Evolutionary conservation across 2,888 invertebrate genomes (phyloP).

Genomic region (Phaedon cochleariae): DNA sequence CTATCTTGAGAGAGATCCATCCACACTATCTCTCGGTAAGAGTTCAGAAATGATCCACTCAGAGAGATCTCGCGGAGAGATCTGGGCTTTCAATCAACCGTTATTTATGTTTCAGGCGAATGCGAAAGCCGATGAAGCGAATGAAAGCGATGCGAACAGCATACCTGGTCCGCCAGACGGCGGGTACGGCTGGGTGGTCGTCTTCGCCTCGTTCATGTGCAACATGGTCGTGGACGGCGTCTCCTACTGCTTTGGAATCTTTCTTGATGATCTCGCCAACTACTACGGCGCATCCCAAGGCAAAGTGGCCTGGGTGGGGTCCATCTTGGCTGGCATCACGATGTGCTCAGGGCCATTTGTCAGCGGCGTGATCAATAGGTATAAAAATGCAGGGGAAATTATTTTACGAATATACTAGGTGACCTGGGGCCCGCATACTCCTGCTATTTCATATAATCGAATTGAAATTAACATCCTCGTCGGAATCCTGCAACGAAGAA

Average conservation of each 20-base stretch:
- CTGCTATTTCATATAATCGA: no score
- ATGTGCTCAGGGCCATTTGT: conserved; percentile 94
- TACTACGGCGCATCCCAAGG: conserved; percentile 89
- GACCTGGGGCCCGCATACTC: no score
- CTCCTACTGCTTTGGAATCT: conserved; percentile 96
- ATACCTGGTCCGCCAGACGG: conserved; percentile 89
- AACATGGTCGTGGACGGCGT: conserved; percentile 98
- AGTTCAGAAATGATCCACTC: no score
- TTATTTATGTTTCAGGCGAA: no score
- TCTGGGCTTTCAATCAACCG: no score
- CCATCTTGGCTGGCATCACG: conserved; percentile 93
- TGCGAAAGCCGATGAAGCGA: conserved; percentile 43
- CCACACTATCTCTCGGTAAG: no score
- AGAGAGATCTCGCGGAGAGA: no score
- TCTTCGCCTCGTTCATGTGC: conserved; percentile 95
- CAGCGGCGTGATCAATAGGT: conserved; percentile 95
- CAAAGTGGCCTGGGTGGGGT: conserved; percentile 92
- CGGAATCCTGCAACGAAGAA: no score
- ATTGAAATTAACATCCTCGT: no score
- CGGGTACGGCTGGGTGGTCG: conserved; percentile 94
- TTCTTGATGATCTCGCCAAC: conserved; percentile 79
- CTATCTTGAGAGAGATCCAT: no score
- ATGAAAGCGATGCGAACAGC: conserved; percentile 72
- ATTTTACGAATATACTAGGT: no score
- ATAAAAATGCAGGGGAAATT: no score